Conservation (phyloP, 2,888 invertebrate genomes). For the Augiades crinisus region DNA sequence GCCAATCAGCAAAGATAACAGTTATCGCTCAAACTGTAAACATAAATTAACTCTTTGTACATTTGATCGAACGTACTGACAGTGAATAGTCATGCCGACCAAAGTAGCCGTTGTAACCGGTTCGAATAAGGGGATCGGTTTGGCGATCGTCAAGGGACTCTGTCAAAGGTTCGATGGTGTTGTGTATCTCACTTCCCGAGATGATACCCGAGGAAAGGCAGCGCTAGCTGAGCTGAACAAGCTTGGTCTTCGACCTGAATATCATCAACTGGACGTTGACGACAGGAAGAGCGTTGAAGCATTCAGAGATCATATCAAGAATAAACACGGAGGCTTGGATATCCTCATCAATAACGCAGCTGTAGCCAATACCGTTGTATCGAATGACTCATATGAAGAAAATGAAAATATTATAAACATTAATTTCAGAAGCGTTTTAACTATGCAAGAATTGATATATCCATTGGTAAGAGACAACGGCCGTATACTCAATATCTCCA, state of each 20-base stretch:
- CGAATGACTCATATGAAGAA: conserved; percentile 43
- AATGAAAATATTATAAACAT: conserved; percentile 83
- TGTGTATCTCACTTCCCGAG: conserved; percentile 85
- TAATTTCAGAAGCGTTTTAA: conserved; percentile 85
- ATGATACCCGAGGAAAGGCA: conserved; percentile 46
- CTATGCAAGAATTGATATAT: conserved; percentile 83
- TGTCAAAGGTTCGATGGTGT: conserved; percentile 82
- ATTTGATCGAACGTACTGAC: background rate
- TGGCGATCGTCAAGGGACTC: conserved; percentile 80
- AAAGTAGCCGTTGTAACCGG: conserved; percentile 76
- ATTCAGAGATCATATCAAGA: conserved; percentile 80
- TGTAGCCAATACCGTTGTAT: conserved; percentile 56
- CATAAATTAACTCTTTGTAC: background rate
- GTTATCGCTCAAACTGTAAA: background rate
- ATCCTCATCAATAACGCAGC: conserved; percentile 88
- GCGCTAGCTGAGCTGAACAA: conserved; percentile 45
- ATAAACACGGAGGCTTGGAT: conserved; percentile 86
- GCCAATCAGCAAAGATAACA: background rate
- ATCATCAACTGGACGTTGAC: conserved; percentile 82
- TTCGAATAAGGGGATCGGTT: conserved; percentile 84
- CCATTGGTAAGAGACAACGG: conserved; percentile 85
- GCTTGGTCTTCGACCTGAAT: conserved; percentile 37
- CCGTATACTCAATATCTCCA: conserved; percentile 87
- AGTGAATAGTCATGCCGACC: conserved; percentile 33
- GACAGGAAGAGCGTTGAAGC: conserved; percentile 78